Evolutionary conservation across 2,113 vertebrate genomes (phyloP).

Genomic region (Leptodactylus fuscus): DNA sequence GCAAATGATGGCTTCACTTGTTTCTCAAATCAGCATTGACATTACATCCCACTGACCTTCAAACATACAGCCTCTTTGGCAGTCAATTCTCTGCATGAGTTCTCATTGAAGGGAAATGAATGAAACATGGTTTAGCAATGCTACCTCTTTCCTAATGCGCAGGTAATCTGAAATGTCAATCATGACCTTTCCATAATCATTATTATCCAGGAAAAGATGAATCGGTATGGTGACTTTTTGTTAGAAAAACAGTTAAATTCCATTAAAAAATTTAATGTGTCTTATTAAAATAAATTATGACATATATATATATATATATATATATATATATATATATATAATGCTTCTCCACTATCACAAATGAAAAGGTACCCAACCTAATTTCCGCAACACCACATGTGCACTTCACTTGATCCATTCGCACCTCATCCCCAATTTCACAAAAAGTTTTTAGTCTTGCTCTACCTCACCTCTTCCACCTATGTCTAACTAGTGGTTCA

Average conservation of each 20-base stretch:
- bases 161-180: slow-evolving; percentile 52
- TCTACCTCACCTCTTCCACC: no score
- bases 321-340: no score
- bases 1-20: slow-evolving; percentile 66
- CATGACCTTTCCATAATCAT: slow-evolving; percentile 57
- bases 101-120: slow-evolving; percentile 58
- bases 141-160: slow-evolving; percentile 56
- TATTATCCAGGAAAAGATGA: slow-evolving; percentile 44
- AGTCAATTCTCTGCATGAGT: slow-evolving; percentile 60
- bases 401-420: no score
- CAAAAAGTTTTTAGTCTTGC: no score
- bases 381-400: no score
- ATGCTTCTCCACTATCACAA: no score
- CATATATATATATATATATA: no score
- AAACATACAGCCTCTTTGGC: slow-evolving; percentile 61
- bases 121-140: slow-evolving; percentile 58
- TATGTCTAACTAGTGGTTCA: no score
- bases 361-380: no score
- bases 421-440: no score
- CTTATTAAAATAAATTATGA: neutral
- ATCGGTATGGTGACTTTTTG: neutral
- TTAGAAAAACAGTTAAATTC: neutral
- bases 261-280: no score
- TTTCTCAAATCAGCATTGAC: slow-evolving; percentile 62
- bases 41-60: slow-evolving; percentile 69